A percentile compares a stretch with the other conserved stretches of the same genome.
Evolutionary conservation across 2,113 vertebrate genomes (phyloP).

Genomic region (Lophotis ruficrista): DNA sequence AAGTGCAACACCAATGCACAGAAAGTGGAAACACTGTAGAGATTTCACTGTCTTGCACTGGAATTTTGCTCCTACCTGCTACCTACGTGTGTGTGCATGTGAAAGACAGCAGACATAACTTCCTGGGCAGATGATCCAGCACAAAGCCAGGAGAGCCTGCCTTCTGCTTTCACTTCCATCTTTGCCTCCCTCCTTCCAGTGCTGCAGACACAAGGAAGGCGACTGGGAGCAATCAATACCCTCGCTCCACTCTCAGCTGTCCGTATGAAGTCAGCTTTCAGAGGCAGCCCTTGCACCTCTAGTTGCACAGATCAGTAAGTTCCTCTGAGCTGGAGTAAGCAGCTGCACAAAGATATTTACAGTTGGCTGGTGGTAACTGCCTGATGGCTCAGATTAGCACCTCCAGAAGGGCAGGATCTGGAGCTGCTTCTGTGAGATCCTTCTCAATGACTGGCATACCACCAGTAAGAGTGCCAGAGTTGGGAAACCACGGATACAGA

Average conservation of each 20-base stretch:
- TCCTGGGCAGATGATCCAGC: not conserved
- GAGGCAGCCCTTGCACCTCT: not conserved
- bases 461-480: not conserved
- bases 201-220: not conserved
- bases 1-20: not conserved
- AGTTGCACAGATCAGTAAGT: not conserved
- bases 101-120: not conserved
- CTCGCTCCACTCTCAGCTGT: not conserved
- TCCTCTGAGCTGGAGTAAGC: not conserved
- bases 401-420: not conserved
- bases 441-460: not conserved
- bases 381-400: not conserved
- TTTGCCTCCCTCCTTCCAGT: not conserved
- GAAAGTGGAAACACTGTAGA: not conserved
- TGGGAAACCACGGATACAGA: not conserved
- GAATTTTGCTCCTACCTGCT: not conserved
- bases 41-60: not conserved
- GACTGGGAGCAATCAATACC: not conserved
- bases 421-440: not conserved
- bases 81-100: fast-evolving
- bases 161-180: not conserved
- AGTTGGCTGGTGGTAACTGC: not conserved
- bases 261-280: not conserved
- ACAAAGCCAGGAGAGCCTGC: not conserved
- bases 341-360: not conserved